Base-by-base conservation (phyloP, 2,797 vertebrate species). In the Enteromius argenteus region DNA sequence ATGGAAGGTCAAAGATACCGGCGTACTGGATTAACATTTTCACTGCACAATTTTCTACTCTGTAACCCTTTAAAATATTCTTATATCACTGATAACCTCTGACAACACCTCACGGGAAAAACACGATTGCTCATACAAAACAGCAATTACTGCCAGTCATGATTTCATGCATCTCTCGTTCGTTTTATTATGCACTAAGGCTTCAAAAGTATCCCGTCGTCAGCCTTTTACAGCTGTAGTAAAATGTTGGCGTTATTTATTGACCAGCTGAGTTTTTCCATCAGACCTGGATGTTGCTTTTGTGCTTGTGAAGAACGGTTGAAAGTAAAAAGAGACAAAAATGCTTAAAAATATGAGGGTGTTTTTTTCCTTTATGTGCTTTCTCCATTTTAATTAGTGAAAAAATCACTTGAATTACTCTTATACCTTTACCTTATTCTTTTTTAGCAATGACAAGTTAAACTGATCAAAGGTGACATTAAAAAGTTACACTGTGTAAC, bases 221-320 rank as follows among this genome's bases (percentile, higher is more conserved):
- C 86, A 86, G 78, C 83, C 88, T 91, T 94, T 93, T 93, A 94
- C 91, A 90, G 85, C 89, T 85, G 78, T 84, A 21, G 83, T 86
- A 87, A 92, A 92, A 84, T 9, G 42, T 39, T 87, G 86, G 80
- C 83, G 87, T 94, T 93, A 93, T 94, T 95, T 94, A 94, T 92
- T 90, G 88, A 83, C 17, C 89, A 87, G 85, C 84, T 91, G 91
- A 91, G 88, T 85, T 88, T 89, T 92, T 92, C 87, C 90, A 85
- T 93, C 92, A 89, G 85, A 6, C 76, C 27, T 90, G 87, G 79
- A 80, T 49, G 64, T 87, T 79, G 68, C 80, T 86, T 83, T 84
- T 67, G 78, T 23, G 39, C 68, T 79, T 68, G 73, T 53, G 81
- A 87, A 75, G 84, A 72, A 71, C 10, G 23, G 42, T 27, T 27